Conservation (phyloP, 2,113 vertebrate species). For the Pavo muticus region DNA sequence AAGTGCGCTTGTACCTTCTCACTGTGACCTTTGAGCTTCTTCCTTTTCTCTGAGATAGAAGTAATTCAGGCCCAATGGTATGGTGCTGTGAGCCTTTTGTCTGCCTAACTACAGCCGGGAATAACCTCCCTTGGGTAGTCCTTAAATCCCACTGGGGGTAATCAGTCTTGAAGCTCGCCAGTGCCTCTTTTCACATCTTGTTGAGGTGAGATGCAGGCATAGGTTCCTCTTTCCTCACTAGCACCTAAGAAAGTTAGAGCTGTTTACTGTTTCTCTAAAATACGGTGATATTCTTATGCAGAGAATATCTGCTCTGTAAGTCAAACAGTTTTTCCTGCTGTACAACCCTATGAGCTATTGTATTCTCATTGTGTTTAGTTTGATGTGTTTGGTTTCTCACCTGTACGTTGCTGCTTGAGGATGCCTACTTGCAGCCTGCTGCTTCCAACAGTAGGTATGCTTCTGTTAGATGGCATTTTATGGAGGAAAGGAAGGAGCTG, state of each 20-base stretch:
- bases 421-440: neutral
- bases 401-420: neutral
- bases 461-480: neutral
- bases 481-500: neutral
- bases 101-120: neutral
- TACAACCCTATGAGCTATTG: neutral
- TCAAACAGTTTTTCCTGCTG: neutral
- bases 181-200: neutral
- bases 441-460: neutral
- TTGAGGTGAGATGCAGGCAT: neutral
- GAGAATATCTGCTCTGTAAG: neutral
- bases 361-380: neutral
- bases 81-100: neutral
- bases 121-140: neutral
- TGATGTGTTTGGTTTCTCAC: neutral
- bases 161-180: neutral
- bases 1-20: neutral
- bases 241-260: neutral
- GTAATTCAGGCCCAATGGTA: neutral
- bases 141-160: neutral
- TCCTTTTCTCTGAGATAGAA: neutral
- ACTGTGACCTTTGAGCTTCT: neutral
- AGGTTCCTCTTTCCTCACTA: neutral
- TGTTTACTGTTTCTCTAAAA: neutral
- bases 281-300: neutral